Evolutionary conservation across 2,113 vertebrate species (phyloP).

Genomic region (Morone saxatilis): DNA sequence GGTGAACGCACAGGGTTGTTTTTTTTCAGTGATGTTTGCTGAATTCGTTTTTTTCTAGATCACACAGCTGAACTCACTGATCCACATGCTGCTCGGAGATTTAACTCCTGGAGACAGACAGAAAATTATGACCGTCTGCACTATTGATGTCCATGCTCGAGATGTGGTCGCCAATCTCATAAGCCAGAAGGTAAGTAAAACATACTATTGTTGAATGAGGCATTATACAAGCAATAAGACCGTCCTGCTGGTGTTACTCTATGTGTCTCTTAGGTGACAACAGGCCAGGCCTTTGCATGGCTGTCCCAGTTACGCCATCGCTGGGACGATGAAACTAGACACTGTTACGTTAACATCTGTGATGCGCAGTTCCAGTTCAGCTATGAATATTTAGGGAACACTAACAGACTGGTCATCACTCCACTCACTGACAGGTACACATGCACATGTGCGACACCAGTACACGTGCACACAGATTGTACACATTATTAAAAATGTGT

Average conservation of each 20-base stretch:
- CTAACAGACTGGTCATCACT: slow-evolving; percentile 87
- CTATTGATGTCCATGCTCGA: slow-evolving; percentile 90
- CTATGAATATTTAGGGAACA: slow-evolving; percentile 89
- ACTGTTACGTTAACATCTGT: slow-evolving; percentile 88
- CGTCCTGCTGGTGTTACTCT: not conserved
- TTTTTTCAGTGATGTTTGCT: not conserved
- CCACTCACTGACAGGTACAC: slow-evolving; percentile 87
- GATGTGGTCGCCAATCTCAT: slow-evolving; percentile 89
- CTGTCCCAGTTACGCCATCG: slow-evolving; percentile 87
- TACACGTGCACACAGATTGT: not conserved
- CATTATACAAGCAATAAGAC: not conserved
- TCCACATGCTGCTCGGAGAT: slow-evolving; percentile 93
- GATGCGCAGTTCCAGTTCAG: slow-evolving; percentile 89
- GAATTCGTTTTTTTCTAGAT: slow-evolving; percentile 82
- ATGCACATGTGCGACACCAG: not conserved
- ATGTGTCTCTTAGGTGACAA: slow-evolving; percentile 79
- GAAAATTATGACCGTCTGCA: slow-evolving; percentile 92
- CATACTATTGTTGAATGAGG: not conserved
- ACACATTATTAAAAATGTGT: not conserved
- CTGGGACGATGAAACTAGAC: slow-evolving; percentile 84
- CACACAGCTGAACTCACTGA: slow-evolving; percentile 92
- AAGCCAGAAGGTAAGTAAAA: slow-evolving; percentile 87
- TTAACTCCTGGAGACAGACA: slow-evolving; percentile 91
- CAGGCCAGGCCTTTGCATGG: slow-evolving; percentile 87
- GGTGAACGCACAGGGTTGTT: not conserved